Evolutionary conservation across 2,888 invertebrate species (phyloP).

Genomic region (Graphium colonna): DNA sequence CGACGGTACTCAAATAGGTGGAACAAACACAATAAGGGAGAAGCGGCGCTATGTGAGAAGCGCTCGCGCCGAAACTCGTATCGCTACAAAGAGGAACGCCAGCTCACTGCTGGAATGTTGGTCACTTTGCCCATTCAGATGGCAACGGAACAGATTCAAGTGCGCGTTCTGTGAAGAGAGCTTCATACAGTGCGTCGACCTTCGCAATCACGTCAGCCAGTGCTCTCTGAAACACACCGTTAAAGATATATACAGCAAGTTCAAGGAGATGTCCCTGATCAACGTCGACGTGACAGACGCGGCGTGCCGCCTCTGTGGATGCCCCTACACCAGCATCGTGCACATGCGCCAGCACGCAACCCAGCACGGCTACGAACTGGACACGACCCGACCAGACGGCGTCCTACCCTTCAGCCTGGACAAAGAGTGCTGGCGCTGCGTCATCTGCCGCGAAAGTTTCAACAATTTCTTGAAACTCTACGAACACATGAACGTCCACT

Average conservation of each 20-base stretch:
- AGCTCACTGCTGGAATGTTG: constrained; percentile 59
- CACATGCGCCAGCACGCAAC: constrained; percentile 57
- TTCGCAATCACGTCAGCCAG: constrained; percentile 53
- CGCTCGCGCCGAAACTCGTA: constrained; percentile 57
- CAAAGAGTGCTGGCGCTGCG: constrained; percentile 62
- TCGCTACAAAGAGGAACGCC: constrained; percentile 66
- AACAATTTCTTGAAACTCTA: constrained; percentile 68
- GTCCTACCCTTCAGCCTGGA: constrained; percentile 60
- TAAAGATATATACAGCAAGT: constrained; percentile 66
- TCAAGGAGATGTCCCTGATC: constrained; percentile 67
- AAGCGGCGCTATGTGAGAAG: constrained; percentile 57
- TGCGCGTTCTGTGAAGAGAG: constrained; percentile 66
- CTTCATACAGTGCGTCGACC: constrained; percentile 52
- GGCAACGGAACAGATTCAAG: constrained; percentile 65
- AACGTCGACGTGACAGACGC: constrained; percentile 62
- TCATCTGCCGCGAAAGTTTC: constrained; percentile 56
- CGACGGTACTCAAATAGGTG: too few relatives aligned
- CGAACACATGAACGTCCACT: constrained; percentile 70
- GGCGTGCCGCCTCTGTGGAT: constrained; percentile 49
- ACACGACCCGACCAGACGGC: constrained; percentile 59
- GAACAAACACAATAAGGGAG: constrained; percentile 23
- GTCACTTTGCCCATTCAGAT: constrained; percentile 62
- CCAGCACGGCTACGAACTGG: constrained; percentile 53
- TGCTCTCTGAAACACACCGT: constrained; percentile 50
- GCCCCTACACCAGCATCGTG: constrained; percentile 40